These are phyloP conservation scores for Menidia menidia DNA, from an alignment of 2,797 vertebrate genomes.

Conservation along the genomic window DNA sequence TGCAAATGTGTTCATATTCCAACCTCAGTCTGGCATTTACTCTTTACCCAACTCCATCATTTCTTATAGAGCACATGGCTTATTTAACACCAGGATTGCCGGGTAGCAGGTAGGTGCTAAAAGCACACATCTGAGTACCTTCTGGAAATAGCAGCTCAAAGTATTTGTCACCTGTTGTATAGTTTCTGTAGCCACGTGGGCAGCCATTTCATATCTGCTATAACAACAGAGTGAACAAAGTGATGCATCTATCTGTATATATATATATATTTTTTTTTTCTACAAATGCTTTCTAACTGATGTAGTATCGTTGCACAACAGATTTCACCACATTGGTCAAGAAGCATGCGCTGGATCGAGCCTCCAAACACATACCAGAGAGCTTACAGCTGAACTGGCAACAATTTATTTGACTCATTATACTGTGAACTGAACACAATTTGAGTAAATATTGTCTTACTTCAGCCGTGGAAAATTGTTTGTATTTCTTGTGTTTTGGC, in stretches of 20 bases:
- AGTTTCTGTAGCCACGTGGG: constrained; percentile 36
- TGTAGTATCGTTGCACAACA: constrained; percentile 15
- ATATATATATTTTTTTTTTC: not conserved
- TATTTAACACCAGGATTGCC: constrained; percentile 8
- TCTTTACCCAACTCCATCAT: not conserved
- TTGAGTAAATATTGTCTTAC: constrained; percentile 42
- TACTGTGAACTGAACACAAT: constrained; percentile 22
- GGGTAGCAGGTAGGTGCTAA: constrained; percentile 46
- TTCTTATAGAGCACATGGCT: not conserved
- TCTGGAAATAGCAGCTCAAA: constrained; percentile 58
- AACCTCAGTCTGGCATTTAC: not conserved
- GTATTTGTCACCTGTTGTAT: constrained; percentile 64
- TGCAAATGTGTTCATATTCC: not conserved
- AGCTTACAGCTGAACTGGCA: constrained; percentile 19
- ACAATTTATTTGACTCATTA: constrained; percentile 17
- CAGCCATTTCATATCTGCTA: constrained; percentile 6
- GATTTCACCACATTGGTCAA: constrained; percentile 18
- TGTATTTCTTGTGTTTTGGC: constrained; percentile 46
- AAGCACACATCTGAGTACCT: constrained; percentile 34
- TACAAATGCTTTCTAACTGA: constrained; percentile 1
- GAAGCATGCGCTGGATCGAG: constrained; percentile 8
- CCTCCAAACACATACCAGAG: constrained; percentile 37
- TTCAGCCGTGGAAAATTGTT: constrained; percentile 38
- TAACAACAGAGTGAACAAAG: constrained; percentile 4
- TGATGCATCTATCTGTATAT: not conserved